Base-by-base conservation (phyloP, 2,888 invertebrate genomes). In the Xanthorhoe designata region DNA sequence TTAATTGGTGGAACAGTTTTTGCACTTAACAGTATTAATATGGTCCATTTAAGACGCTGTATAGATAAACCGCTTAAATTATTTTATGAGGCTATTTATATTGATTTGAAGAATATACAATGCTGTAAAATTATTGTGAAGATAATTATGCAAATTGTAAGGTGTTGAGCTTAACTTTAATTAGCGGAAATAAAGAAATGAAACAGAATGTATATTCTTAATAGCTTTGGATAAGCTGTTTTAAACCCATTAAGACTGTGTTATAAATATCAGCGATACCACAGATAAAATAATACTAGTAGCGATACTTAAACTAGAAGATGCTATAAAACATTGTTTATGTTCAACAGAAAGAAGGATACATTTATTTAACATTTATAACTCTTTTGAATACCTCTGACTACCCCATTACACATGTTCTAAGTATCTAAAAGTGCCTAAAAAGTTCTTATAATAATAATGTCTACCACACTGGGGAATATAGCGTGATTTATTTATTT, bases 1-100 rank as follows among this genome's bases (percentile, higher is more conserved):
- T 74, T 75, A 73, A 75, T 74, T 72, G 71, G 64, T 56, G 64
- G 65, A 68, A 66, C 64, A 73, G 69, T 73, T 71, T 71, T 71
- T 73, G 72, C 72, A 73, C 72, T 73, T 73, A 73, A 32, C 8
- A 32, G 24, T 64, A 57, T 61, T 68, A 62, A 64, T 62, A 68
- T 62, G 24, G 15, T 19, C 13, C 24, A 4, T 47, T 57, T 45
- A 56, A 52, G 56, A 32, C 32, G 24, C 19, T 38, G 24, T 60
- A 45, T 15, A 60, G 49, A 35, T 51, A 52, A 35, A 29, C 50
- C 2, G 35, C 47, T 52, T 45, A 13, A 32, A 52, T 45, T 45
- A 13, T 52, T 56, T 51, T 51, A 51, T 19, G 13, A 56, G 10
- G 10, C 38, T 24, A 50, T 61, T 53, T 17, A 53, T 56, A 42